Base-by-base conservation (phyloP, 1,140 invertebrate genomes). In the Brachionus plicatilis region DNA sequence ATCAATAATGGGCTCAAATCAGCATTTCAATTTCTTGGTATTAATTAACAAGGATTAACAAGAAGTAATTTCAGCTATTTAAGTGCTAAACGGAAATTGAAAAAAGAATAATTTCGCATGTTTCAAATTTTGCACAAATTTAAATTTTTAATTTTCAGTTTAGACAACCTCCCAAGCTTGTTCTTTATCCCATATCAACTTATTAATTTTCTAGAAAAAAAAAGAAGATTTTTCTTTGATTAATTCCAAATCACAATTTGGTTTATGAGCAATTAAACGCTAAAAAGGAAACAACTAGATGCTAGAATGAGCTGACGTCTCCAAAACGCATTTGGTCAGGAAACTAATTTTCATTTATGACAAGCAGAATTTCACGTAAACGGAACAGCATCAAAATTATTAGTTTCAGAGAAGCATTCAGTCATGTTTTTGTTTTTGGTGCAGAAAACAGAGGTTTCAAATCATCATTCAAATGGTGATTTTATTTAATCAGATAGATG, bases 161-260 rank as follows among this genome's bases (percentile, higher is more conserved):
- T 33, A 70, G 66, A 29, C 66, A 70, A 37, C 37, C n/a, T 53
- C 47, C 53, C 20, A 60, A 60, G 53, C 53, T 60, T 60, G 53
- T 60, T 60, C 20, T 60, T 60, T 60, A 60, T 60, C 20, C 53
- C 27, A 60, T 20, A 60, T 60, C 53, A 60, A 60, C n/a, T 60
- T 60, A 60, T 60, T 60, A 60, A 53, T 53, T 53, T 53, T 14
- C 33, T 37, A 37, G 33, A 37, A 37, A 14, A 33, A 4, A 3
- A 70, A 0, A n/a, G 5, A 12, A 14, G 1, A 1, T 41, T 37
- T n/a, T 37, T 70, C 9, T 70, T 33, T 70, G 33, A 70, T 70
- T 70, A 70, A 72, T 72, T 72, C 68, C 17, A 72, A 72, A 72
- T 72, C 68, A 72, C 68, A 72, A 43, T 72, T 37, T 37, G 33